Percentiles rank a stretch among this genome's conserved stretches.
These are phyloP conservation scores for chimpanzee (Pan troglodytes) DNA, from an alignment of 2,113 vertebrate genomes.

Conservation along the genomic window NHGRI_mPanTro3-v2.1_pri NC_072410.2:110269001-110269500, in stretches of 20 bases:
- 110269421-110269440: not conserved
- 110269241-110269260: not conserved
- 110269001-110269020: not conserved
- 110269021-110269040: not conserved
- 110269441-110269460: not conserved
- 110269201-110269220: not conserved
- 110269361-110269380: slow-evolving; percentile 43
- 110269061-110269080: not conserved
- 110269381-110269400: not conserved
- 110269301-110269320: not conserved
- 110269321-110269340: not conserved
- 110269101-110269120: not conserved
- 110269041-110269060: not conserved
- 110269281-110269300: not conserved
- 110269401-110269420: not conserved
- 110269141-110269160: not conserved
- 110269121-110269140: not conserved
- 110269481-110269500: not conserved
- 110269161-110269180: not conserved
- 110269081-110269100: not conserved
- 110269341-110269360: slow-evolving; percentile 12
- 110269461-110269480: not conserved
- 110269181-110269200: not conserved
- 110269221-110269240: not conserved
- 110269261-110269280: not conserved